Percentiles rank a stretch among this genome's conserved stretches.
Evolutionary conservation across 2,888 invertebrate species (phyloP).

Genomic region (Nomada hirtipes): DNA sequence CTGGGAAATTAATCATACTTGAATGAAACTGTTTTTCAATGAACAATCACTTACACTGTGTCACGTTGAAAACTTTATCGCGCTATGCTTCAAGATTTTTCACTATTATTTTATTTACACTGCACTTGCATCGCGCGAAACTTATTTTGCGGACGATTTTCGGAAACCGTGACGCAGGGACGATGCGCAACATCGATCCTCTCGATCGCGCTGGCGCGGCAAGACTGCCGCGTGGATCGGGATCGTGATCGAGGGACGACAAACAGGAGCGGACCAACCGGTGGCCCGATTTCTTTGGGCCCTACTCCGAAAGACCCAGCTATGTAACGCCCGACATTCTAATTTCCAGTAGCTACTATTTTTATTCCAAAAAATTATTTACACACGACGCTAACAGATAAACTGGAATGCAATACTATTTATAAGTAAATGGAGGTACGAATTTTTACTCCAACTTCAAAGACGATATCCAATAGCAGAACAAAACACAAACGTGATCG

Average conservation of each 20-base stretch:
- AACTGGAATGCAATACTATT: too few species aligned
- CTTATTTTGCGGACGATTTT: background rate
- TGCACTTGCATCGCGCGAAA: constrained; percentile 1
- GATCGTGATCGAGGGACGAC: constrained; percentile 72
- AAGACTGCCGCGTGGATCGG: constrained; percentile 74
- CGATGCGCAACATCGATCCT: constrained; percentile 65
- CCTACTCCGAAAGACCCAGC: background rate
- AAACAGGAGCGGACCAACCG: constrained; percentile 60
- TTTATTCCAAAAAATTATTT: too few species aligned
- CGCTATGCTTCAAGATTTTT: background rate
- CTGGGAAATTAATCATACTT: constrained; percentile 19
- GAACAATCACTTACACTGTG: constrained; percentile 15
- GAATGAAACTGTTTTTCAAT: background rate
- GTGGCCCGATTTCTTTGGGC: constrained; percentile 29
- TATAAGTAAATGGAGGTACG: background rate
- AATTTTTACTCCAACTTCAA: background rate
- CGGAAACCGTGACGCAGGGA: constrained; percentile 29
- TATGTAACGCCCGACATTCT: background rate
- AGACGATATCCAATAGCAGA: constrained; percentile 12
- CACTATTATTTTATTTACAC: constrained; percentile 11
- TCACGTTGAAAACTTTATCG: background rate
- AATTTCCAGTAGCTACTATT: too few species aligned
- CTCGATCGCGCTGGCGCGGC: constrained; percentile 74
- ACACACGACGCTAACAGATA: too few species aligned
- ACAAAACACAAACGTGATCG: background rate